Percentiles rank a stretch among this genome's conserved stretches.
Conservation (phyloP, 1,140 invertebrate species). For the Leucophenga varia region DNA sequence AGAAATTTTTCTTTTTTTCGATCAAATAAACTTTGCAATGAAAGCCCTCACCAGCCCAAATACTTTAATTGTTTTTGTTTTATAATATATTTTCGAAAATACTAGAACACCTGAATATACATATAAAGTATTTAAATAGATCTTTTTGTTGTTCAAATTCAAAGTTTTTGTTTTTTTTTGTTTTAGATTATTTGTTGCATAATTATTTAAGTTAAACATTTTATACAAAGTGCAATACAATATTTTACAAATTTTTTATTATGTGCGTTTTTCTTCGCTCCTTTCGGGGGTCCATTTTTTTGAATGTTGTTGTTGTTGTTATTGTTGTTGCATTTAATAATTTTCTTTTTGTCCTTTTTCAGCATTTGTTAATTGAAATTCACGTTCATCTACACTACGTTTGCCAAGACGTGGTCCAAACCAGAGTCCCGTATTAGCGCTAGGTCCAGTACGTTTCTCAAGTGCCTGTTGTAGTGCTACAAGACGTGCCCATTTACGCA, state of each 20-base stretch:
- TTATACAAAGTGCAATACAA: too few species aligned
- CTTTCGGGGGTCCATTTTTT: background rate
- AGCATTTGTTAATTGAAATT: slow-evolving; percentile 15
- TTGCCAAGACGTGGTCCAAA: slow-evolving; percentile 62
- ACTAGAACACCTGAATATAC: too few species aligned
- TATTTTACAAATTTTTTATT: too few species aligned
- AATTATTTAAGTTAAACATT: too few species aligned
- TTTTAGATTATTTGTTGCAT: too few species aligned
- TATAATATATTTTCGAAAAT: slow-evolving; percentile 8
- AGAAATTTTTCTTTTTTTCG: background rate
- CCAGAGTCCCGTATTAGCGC: slow-evolving; percentile 60
- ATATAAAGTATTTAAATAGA: too few species aligned
- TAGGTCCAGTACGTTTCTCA: slow-evolving; percentile 45
- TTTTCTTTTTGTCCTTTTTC: slow-evolving; percentile 39
- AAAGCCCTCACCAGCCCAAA: slow-evolving; percentile 48
- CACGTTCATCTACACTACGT: slow-evolving; percentile 36
- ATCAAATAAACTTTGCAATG: slow-evolving; percentile 17
- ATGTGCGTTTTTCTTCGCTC: too few species aligned
- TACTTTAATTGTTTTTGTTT: background rate
- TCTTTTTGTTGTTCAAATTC: too few species aligned
- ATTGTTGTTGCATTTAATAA: slow-evolving; percentile 27
- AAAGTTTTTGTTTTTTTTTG: too few species aligned
- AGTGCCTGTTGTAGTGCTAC: slow-evolving; percentile 45
- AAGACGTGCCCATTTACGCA: slow-evolving; percentile 46
- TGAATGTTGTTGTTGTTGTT: too few species aligned